Percentiles rank a stretch among this genome's conserved stretches.
Conservation (phyloP, 2,888 invertebrate species). For the Pachliopta kotzebuea region DNA sequence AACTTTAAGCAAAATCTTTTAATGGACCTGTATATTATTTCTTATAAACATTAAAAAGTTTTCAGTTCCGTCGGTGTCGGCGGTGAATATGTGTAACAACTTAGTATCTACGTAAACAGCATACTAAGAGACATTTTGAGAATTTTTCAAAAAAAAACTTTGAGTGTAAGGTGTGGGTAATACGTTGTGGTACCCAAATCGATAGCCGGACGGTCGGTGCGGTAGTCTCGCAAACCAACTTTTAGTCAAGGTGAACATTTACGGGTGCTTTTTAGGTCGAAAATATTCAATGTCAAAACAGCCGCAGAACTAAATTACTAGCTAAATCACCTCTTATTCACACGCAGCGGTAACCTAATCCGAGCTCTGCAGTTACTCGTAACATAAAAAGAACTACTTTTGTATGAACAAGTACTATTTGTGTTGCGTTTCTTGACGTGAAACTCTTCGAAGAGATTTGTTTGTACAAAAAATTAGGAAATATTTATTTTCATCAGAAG, state of each 20-base stretch:
- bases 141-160: background rate
- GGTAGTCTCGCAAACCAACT: slow-evolving; percentile 59
- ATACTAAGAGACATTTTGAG: background rate
- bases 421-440: no score
- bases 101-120: no score
- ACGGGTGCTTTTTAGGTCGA: slow-evolving; percentile 55
- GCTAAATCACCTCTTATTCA: slow-evolving; percentile 43
- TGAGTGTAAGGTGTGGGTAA: background rate
- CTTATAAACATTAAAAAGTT: no score
- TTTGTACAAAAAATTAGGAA: no score
- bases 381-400: background rate
- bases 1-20: no score
- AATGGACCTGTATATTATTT: no score
- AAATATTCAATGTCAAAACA: slow-evolving; percentile 67
- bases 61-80: no score
- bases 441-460: no score
- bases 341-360: slow-evolving; percentile 33
- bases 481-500: no score
- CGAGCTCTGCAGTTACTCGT: slow-evolving; percentile 2
- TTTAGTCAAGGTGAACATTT: slow-evolving; percentile 59
- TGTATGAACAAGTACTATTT: background rate
- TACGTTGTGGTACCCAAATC: slow-evolving; percentile 37
- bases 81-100: no score
- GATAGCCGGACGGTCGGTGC: slow-evolving; percentile 62
- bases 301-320: slow-evolving; percentile 68